These are phyloP conservation scores for Gopherus evgoodei DNA, from an alignment of 2,113 vertebrate species.

Conservation along the genomic window DNA sequence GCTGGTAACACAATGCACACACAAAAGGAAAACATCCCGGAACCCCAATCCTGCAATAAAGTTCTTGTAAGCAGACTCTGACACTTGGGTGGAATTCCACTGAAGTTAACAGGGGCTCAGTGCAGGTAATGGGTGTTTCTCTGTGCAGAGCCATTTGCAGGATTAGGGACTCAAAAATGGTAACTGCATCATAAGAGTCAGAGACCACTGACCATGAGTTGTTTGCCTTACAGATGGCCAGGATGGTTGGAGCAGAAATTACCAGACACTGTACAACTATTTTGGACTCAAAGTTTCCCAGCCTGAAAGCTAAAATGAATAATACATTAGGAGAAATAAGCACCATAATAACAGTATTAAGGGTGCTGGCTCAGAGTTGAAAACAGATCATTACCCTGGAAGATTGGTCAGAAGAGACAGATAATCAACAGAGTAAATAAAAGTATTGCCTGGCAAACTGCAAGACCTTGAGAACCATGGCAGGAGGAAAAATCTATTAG, in stretches of 20 bases:
- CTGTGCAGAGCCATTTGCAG: background rate
- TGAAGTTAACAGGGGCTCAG: background rate
- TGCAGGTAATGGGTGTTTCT: background rate
- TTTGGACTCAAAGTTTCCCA: background rate
- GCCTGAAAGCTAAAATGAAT: background rate
- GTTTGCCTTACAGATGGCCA: too few species aligned
- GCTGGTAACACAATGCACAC: background rate
- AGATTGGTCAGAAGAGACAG: background rate
- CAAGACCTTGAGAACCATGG: background rate
- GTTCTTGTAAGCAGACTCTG: background rate
- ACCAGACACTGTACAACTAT: background rate
- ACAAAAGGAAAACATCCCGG: background rate
- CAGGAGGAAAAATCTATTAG: background rate
- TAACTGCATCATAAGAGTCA: background rate
- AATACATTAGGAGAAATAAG: background rate
- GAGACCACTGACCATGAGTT: background rate
- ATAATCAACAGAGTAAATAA: conserved; percentile 17
- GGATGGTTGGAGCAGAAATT: background rate
- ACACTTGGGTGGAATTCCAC: background rate
- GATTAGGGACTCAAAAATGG: background rate
- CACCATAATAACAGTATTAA: background rate
- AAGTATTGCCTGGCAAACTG: conserved; percentile 4
- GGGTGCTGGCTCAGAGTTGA: background rate
- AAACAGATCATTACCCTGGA: background rate
- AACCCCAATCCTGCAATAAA: background rate